These are phyloP conservation scores for Lacerta bilineata DNA, from an alignment of 2,797 vertebrate genomes.

Conservation along the genomic window DNA sequence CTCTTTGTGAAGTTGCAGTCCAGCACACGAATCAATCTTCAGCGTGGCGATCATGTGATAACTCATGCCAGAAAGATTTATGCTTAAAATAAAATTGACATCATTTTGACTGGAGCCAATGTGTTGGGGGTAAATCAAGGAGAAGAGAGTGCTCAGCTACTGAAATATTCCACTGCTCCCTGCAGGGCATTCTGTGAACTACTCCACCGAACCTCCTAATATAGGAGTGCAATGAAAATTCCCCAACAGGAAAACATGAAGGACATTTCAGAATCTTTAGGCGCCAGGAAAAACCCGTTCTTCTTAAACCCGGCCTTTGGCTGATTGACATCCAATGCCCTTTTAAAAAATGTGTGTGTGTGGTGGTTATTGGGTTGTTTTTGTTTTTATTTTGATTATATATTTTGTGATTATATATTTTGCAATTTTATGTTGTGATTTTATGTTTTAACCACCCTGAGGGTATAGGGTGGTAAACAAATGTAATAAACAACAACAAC, in stretches of 20 bases:
- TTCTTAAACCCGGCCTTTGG: too few species aligned
- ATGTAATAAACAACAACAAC: too few species aligned
- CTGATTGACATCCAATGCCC: too few species aligned
- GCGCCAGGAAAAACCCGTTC: too few species aligned
- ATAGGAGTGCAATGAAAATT: neutral
- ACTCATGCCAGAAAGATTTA: neutral
- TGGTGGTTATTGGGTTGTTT: too few species aligned
- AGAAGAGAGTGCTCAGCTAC: neutral
- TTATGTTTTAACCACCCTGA: too few species aligned
- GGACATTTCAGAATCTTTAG: neutral
- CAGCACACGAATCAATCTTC: neutral
- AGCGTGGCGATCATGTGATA: neutral
- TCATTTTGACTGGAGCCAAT: neutral
- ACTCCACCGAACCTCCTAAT: neutral
- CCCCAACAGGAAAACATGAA: neutral
- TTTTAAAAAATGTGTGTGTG: too few species aligned
- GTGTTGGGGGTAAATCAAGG: neutral
- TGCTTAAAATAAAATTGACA: neutral
- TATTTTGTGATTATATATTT: too few species aligned
- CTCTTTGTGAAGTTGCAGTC: neutral
- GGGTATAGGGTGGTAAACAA: too few species aligned
- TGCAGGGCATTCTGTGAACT: conserved; percentile 14
- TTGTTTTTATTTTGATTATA: too few species aligned
- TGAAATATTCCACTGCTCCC: conserved; percentile 30
- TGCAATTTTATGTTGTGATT: too few species aligned